Conservation (phyloP, 1,140 invertebrate species). For the Gerris buenoi region DNA sequence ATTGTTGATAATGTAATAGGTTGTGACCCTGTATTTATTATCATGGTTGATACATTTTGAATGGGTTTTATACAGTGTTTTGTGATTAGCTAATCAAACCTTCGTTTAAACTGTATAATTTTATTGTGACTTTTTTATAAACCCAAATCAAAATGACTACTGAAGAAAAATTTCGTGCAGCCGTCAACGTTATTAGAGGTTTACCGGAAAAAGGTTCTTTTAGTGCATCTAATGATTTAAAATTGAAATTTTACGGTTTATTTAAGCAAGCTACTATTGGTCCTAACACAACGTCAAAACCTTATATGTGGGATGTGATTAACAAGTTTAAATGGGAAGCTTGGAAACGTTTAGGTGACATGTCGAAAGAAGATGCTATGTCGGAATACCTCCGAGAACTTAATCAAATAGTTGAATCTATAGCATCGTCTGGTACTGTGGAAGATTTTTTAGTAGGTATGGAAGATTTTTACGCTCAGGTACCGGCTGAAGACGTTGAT, state of each 20-base stretch:
- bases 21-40: neutral
- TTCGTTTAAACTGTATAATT: too few species aligned
- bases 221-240: conserved; percentile 84
- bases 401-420: conserved; percentile 72
- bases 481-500: neutral
- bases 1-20: neutral
- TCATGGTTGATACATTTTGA: neutral
- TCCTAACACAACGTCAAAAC: conserved; percentile 53
- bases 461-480: conserved; percentile 23
- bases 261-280: conserved; percentile 91
- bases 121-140: neutral
- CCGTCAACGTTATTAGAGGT: conserved; percentile 72
- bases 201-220: conserved; percentile 86
- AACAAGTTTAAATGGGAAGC: conserved; percentile 83
- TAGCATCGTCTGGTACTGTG: conserved; percentile 67
- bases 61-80: too few species aligned
- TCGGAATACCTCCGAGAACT: conserved; percentile 77
- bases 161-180: conserved; percentile 70
- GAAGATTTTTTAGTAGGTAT: conserved; percentile 54
- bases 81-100: too few species aligned
- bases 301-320: conserved; percentile 81
- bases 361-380: conserved; percentile 76
- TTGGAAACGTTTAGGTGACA: conserved; percentile 64
- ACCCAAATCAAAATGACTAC: conserved; percentile 46
- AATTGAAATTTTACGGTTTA: conserved; percentile 84